Percentiles rank a stretch among this genome's conserved stretches.
phyloP scores from a whole-genome alignment of 2,888 invertebrate genomes.

The Aleiodes leptofemur region DNA sequence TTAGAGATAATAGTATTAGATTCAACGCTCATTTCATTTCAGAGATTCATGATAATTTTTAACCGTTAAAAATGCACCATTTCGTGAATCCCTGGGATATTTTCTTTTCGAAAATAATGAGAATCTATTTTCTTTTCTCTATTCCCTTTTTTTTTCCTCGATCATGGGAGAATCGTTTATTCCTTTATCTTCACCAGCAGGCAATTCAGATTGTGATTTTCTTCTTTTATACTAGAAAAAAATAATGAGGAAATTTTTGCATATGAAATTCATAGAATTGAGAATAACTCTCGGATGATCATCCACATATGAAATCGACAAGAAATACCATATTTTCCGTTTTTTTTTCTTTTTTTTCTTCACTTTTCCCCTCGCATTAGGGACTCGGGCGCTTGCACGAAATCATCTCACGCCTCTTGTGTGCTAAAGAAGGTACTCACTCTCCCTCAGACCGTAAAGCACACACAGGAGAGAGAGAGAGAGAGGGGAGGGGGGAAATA shows the following conservation, averaged over 20 bases:
- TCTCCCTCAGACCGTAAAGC: constrained; percentile 27
- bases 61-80: constrained; percentile 3
- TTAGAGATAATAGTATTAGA: constrained; percentile 16
- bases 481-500: too few relatives aligned
- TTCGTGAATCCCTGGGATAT: neutral
- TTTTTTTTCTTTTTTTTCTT: too few relatives aligned
- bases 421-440: constrained; percentile 14
- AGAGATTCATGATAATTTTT: constrained; percentile 18
- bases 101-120: constrained; percentile 20
- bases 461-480: neutral
- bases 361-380: neutral
- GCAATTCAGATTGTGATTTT: constrained; percentile 7
- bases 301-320: constrained; percentile 4
- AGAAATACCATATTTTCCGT: neutral
- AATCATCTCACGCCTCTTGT: constrained; percentile 4
- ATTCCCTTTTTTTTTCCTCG: neutral
- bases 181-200: constrained; percentile 9
- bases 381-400: neutral
- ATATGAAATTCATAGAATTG: constrained; percentile 45
- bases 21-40: neutral
- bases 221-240: neutral
- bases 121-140: constrained; percentile 20
- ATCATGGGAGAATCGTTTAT: constrained; percentile 8
- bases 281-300: constrained; percentile 36
- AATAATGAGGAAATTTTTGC: constrained; percentile 34